Conservation (phyloP, 2,113 vertebrate species). For the Etheostoma cragini region DNA sequence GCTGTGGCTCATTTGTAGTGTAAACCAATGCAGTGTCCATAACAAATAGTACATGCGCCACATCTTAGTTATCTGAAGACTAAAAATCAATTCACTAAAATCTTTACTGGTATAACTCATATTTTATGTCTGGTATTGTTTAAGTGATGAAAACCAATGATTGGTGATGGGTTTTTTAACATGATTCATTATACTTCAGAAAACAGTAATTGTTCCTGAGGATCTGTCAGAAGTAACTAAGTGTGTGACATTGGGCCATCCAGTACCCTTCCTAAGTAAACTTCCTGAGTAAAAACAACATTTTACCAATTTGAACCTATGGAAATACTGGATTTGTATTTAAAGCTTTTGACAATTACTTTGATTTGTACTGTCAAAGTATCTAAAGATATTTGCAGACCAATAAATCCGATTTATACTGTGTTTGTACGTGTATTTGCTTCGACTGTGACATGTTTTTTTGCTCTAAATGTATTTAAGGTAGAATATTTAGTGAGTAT, state of each 20-base stretch:
- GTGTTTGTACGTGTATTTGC: not conserved
- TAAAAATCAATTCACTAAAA: not conserved
- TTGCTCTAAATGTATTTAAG: conserved; percentile 12
- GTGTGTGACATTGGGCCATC: not conserved
- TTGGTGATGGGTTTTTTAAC: not conserved
- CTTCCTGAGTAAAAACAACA: not conserved
- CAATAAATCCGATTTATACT: not conserved
- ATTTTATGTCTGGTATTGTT: conserved; percentile 13
- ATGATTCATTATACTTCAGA: not conserved
- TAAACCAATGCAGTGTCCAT: conserved; percentile 3
- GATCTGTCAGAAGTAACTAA: conserved; percentile 22
- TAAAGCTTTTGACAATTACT: not conserved
- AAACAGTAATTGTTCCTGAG: not conserved
- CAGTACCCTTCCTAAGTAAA: not conserved
- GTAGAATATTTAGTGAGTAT: too few relatives aligned
- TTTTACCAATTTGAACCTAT: not conserved
- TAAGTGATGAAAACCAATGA: not conserved
- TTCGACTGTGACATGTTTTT: conserved; percentile 3
- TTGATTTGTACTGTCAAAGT: not conserved
- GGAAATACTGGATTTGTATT: not conserved
- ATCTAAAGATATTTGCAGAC: not conserved
- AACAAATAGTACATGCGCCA: not conserved
- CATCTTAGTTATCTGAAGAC: not conserved
- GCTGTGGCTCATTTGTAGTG: conserved; percentile 2
- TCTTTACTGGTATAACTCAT: not conserved